Conservation (phyloP, 2,113 vertebrate genomes). For the Trochalopteron elliotii region DNA sequence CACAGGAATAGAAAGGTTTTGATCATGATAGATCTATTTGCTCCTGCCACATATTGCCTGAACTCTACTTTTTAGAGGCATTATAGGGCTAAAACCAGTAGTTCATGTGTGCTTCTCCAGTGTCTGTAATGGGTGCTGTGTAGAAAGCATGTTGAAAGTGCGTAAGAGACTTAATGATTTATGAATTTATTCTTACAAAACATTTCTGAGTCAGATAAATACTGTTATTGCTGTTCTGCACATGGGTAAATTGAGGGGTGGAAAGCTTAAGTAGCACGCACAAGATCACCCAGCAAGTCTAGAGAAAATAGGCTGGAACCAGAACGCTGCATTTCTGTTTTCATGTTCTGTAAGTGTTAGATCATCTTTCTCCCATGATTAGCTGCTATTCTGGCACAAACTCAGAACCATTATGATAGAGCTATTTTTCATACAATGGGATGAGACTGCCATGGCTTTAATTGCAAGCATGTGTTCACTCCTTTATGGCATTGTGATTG, state of each 20-base stretch:
- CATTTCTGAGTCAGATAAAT: constrained; percentile 45
- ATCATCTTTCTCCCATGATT: constrained; percentile 69
- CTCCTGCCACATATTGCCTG: neutral
- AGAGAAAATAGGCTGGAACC: constrained; percentile 62
- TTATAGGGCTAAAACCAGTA: neutral
- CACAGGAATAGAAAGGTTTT: neutral
- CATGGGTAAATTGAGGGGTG: constrained; percentile 19
- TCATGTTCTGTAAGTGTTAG: constrained; percentile 65
- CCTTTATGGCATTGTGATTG: constrained; percentile 45
- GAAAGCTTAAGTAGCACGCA: constrained; percentile 55
- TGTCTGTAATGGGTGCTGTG: neutral
- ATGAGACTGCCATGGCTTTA: constrained; percentile 58
- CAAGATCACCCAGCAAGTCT: constrained; percentile 63
- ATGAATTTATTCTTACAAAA: constrained; percentile 45
- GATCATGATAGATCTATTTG: neutral
- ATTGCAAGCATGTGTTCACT: constrained; percentile 64
- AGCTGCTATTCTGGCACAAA: constrained; percentile 63
- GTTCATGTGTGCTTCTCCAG: neutral
- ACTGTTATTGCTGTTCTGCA: constrained; percentile 39
- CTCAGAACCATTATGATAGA: constrained; percentile 60
- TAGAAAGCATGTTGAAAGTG: constrained; percentile 11
- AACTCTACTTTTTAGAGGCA: neutral
- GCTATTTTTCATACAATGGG: constrained; percentile 69
- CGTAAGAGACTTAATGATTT: constrained; percentile 36
- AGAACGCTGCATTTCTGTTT: constrained; percentile 46